Conservation (phyloP, 2,888 invertebrate genomes). For the Acanthacorydalis orientalis region DNA sequence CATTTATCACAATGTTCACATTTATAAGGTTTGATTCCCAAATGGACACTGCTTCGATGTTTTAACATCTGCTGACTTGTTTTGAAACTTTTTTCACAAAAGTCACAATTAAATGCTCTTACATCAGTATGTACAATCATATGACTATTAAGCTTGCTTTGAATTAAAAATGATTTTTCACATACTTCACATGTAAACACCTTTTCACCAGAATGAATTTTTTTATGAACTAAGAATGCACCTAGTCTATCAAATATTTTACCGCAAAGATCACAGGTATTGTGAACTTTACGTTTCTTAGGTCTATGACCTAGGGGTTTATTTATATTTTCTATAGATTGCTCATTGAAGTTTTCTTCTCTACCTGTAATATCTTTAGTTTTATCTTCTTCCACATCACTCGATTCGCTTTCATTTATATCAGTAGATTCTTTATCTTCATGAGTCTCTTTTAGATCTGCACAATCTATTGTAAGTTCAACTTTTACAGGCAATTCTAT, state of each 20-base stretch:
- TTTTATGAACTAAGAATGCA: not conserved
- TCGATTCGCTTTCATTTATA: not conserved
- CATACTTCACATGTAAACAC: not conserved
- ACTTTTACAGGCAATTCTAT: no score
- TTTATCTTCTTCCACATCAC: not conserved
- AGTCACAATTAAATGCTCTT: conserved; percentile 4
- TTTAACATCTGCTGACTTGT: not conserved
- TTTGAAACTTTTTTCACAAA: conserved; percentile 4
- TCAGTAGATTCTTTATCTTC: not conserved
- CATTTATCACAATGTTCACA: not conserved
- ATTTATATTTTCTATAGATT: not conserved
- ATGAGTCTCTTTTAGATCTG: not conserved
- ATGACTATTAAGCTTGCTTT: conserved; percentile 1
- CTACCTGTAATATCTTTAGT: not conserved
- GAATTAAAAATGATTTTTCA: not conserved
- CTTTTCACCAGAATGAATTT: not conserved
- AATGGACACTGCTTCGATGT: not conserved
- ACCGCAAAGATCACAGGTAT: not conserved
- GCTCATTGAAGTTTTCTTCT: not conserved
- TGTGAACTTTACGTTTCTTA: not conserved
- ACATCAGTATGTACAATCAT: conserved; percentile 1
- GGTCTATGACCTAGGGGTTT: not conserved
- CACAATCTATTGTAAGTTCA: no score
- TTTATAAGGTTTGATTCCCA: not conserved
- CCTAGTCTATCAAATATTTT: not conserved